Conservation (phyloP, 2,888 invertebrate genomes). For the Spodoptera picta region DNA sequence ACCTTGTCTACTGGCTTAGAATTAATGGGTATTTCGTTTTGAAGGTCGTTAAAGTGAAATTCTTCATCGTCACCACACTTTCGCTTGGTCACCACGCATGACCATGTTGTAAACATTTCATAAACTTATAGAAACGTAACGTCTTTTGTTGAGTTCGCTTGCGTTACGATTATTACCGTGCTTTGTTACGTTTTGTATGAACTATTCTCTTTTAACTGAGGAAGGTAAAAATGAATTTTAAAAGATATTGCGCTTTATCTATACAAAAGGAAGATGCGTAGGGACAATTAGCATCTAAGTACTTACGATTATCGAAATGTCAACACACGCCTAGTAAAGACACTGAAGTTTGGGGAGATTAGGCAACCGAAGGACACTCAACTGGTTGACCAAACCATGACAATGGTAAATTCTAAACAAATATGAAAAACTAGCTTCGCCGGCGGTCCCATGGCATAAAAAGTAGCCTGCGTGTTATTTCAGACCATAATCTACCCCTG, state of each 20-base stretch:
- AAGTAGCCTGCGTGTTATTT: too few species aligned
- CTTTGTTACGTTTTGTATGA: slow-evolving; percentile 42
- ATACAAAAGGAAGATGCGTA: too few species aligned
- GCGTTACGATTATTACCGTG: slow-evolving; percentile 57
- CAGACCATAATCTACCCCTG: too few species aligned
- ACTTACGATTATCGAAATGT: too few species aligned
- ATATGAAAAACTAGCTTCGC: background rate
- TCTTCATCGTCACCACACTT: slow-evolving; percentile 68
- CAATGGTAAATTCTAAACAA: slow-evolving; percentile 14
- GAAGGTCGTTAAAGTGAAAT: slow-evolving; percentile 71
- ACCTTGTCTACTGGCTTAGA: slow-evolving; percentile 30
- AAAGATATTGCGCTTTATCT: too few species aligned
- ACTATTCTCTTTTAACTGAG: slow-evolving; percentile 25
- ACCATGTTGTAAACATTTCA: slow-evolving; percentile 50
- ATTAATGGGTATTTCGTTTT: slow-evolving; percentile 45
- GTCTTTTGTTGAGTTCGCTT: slow-evolving; percentile 56
- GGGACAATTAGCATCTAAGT: too few species aligned
- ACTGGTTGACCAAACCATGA: background rate
- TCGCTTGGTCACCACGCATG: slow-evolving; percentile 61
- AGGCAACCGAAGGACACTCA: too few species aligned
- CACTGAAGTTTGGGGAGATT: too few species aligned
- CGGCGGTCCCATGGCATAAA: too few species aligned
- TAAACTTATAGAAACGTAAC: slow-evolving; percentile 58
- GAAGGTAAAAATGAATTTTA: too few species aligned
- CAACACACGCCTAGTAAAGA: too few species aligned